Evolutionary conservation across 2,113 vertebrate species (phyloP).

Genomic region (Laticauda colubrina): DNA sequence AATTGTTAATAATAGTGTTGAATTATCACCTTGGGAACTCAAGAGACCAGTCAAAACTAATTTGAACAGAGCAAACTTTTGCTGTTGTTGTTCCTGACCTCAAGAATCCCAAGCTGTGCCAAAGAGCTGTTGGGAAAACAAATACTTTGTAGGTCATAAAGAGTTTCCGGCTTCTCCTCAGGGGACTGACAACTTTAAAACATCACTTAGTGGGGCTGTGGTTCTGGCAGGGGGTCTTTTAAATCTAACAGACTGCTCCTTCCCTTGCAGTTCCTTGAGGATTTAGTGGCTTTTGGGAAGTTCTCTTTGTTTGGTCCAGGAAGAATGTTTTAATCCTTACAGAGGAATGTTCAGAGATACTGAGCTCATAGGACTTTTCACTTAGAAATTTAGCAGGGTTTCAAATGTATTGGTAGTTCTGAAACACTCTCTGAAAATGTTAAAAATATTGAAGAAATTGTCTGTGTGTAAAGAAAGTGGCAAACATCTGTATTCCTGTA

Average conservation of each 20-base stretch:
- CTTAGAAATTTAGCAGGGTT: background rate
- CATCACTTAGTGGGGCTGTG: constrained; percentile 50
- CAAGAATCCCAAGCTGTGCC: constrained; percentile 56
- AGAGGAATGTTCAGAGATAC: constrained; percentile 43
- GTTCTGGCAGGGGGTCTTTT: constrained; percentile 56
- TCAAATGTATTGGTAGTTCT: background rate
- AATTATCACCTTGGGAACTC: constrained; percentile 64
- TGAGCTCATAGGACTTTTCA: constrained; percentile 17
- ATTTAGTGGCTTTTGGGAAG: constrained; percentile 43
- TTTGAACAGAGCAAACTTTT: constrained; percentile 53
- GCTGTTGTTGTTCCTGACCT: constrained; percentile 45
- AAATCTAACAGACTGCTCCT: constrained; percentile 47
- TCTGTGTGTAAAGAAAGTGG: constrained; percentile 26
- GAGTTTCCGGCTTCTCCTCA: constrained; percentile 61
- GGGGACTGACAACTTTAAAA: constrained; percentile 56
- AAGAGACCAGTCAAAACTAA: constrained; percentile 60
- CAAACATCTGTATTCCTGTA: constrained; percentile 12
- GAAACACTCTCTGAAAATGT: background rate
- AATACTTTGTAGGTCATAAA: constrained; percentile 58
- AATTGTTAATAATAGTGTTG: constrained; percentile 71
- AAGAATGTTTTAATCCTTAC: constrained; percentile 31
- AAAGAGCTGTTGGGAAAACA: constrained; percentile 61
- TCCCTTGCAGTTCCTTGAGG: constrained; percentile 32
- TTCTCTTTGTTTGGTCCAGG: constrained; percentile 40
- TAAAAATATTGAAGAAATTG: constrained; percentile 22